Base-by-base conservation (phyloP, 2,113 vertebrate species). In the Crotalus tigris region DNA sequence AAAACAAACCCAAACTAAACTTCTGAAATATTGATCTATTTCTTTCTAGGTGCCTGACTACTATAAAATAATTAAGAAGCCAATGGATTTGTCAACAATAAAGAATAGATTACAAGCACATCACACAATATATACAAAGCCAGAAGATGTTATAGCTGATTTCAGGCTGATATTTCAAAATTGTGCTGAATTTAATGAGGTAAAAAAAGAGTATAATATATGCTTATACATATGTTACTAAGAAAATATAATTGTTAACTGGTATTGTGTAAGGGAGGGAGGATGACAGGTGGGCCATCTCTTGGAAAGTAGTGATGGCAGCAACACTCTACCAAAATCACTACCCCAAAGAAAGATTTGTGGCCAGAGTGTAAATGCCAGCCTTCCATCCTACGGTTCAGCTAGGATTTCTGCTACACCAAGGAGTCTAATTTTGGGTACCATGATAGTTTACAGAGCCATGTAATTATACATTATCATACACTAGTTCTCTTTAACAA, bases 121-220 rank as follows among this genome's bases (percentile, higher is more conserved):
- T 92, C 96, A 91, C 92, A 96, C 95, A 2, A 92, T 96, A 93
- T 98, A 98, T 75, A 94, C 96, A 85, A 98, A 97, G 24, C 97
- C 97, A 0, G 98, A 98, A 95, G 98, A 98, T 93, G 98, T 98
- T 93, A 96, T 98, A 81, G 97, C 98, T 69, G 98, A 98, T 95
- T 97, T 98, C 96, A 96, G 97, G 92, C 94, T 98, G 94, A 98
- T 98, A 94, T 98, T 98, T 95, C 97, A 94, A 92, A 98, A 98
- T 94, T 98, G 98, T 96, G 97, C 97, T 90, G 98, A 98, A 96
- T 98, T 98, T 96, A 98, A 98, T 95, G 98, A 98, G 98, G 98
- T 98, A 49, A 98, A 97, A 93, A 91, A 94, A 90, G 53, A 92
- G 24, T 15, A 0, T 90, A 46, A 53, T 39, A 5, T 81, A 95